A percentile compares a stretch with the other conserved stretches of the same genome.
Evolutionary conservation across 2,797 vertebrate genomes (phyloP).

Genomic region (Hoplostethus mediterraneus): DNA sequence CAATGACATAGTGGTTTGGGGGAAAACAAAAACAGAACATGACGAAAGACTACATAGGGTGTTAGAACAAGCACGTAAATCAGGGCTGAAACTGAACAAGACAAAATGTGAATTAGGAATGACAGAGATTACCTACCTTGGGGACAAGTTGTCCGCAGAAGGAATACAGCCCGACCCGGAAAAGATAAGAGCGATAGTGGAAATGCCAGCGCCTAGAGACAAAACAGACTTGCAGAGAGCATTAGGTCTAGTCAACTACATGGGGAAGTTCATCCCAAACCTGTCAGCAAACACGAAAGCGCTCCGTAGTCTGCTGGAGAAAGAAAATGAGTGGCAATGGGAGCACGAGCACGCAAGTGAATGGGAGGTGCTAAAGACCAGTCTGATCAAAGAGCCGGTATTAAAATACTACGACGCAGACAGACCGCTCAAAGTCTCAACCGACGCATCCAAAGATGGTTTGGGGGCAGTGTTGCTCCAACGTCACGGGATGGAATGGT

Average conservation of each 20-base stretch:
- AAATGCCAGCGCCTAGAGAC: not conserved
- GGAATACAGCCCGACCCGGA: not conserved
- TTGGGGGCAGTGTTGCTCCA: conserved; percentile 1
- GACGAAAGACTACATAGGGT: not conserved
- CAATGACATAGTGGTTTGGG: not conserved
- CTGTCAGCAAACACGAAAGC: not conserved
- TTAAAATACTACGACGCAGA: not conserved
- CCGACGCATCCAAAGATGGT: conserved; percentile 1
- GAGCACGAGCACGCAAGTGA: not conserved
- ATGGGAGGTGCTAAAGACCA: not conserved
- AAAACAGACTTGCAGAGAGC: conserved; percentile 2
- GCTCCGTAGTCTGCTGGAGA: not conserved
- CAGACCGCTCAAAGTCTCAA: not conserved
- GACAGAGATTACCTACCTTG: not conserved
- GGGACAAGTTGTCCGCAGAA: not conserved
- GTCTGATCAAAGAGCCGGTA: not conserved
- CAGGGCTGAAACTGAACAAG: not conserved
- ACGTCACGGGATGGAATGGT: not conserved
- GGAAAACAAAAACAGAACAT: not conserved
- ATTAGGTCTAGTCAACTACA: not conserved
- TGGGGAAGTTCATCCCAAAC: conserved; percentile 1
- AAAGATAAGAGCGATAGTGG: not conserved
- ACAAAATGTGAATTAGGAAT: not conserved
- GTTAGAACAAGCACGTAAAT: not conserved
- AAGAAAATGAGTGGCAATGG: not conserved